Conservation (phyloP, 53 echinoderm and acorn worm species). For the Holothuria leucospilota region DNA sequence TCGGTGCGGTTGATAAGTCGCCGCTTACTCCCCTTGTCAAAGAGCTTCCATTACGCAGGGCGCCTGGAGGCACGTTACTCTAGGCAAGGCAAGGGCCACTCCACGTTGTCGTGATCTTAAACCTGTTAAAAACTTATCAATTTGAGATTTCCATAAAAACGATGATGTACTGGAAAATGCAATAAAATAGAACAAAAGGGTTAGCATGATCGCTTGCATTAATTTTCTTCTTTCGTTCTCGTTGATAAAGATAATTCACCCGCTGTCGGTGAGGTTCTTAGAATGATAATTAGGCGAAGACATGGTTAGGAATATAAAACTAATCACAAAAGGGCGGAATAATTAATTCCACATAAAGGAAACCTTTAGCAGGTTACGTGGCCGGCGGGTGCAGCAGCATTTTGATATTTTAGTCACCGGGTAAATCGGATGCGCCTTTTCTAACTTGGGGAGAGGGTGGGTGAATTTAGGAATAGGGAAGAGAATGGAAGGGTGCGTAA, state of each 20-base stretch:
- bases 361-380: too few species aligned
- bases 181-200: slow-evolving; percentile 19
- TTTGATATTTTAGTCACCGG: too few species aligned
- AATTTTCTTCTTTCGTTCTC: not conserved
- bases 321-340: slow-evolving; percentile 4
- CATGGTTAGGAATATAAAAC: not conserved
- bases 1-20: too few species aligned
- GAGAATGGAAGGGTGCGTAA: too few species aligned
- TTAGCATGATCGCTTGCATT: not conserved
- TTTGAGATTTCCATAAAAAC: slow-evolving; percentile 18
- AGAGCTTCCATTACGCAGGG: too few species aligned
- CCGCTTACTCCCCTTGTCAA: too few species aligned
- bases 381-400: too few species aligned
- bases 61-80: too few species aligned
- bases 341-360: not conserved
- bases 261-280: slow-evolving; percentile 33
- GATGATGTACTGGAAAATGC: slow-evolving; percentile 11
- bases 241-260: slow-evolving; percentile 13
- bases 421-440: too few species aligned
- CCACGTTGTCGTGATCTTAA: not conserved
- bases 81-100: too few species aligned
- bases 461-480: too few species aligned
- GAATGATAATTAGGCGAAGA: slow-evolving; percentile 10
- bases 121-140: slow-evolving; percentile 42
- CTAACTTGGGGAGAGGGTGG: too few species aligned